Conservation (phyloP, 2,113 vertebrate genomes). For the Chitala chitala region DNA sequence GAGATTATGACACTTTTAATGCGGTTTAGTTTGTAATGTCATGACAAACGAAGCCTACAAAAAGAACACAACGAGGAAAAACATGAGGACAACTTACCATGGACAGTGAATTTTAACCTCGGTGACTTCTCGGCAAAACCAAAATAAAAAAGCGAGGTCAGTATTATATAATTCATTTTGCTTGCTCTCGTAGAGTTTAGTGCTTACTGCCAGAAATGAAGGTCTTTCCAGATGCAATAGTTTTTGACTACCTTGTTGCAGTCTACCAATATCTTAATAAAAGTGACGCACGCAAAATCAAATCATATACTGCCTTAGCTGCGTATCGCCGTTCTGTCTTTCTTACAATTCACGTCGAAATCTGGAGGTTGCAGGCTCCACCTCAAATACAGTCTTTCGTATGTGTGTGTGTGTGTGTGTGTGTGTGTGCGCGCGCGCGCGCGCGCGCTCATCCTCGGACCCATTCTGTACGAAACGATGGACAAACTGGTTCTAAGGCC, state of each 20-base stretch:
- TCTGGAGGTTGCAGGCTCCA: conserved; percentile 52
- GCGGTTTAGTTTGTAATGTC: no score
- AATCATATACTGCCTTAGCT: conserved; percentile 15
- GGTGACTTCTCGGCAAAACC: conserved; percentile 55
- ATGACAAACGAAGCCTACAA: no score
- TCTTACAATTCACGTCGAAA: conserved; percentile 34
- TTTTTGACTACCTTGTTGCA: background rate
- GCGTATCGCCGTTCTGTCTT: conserved; percentile 36
- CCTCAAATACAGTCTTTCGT: conserved; percentile 54
- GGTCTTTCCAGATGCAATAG: background rate
- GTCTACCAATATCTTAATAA: background rate
- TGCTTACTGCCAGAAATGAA: background rate
- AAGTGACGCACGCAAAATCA: background rate
- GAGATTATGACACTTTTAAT: no score
- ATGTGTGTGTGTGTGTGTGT: background rate
- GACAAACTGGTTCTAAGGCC: background rate
- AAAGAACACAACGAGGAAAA: background rate
- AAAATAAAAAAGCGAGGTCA: conserved; percentile 46
- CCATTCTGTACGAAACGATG: background rate
- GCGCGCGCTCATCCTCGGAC: background rate
- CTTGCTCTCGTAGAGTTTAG: background rate
- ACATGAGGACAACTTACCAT: conserved; percentile 53
- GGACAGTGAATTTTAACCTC: conserved; percentile 65
- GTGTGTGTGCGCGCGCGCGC: background rate
- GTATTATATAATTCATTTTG: conserved; percentile 54